phyloP scores from a whole-genome alignment of 2,888 invertebrate genomes.

The Ctenicera cuprea region DNA sequence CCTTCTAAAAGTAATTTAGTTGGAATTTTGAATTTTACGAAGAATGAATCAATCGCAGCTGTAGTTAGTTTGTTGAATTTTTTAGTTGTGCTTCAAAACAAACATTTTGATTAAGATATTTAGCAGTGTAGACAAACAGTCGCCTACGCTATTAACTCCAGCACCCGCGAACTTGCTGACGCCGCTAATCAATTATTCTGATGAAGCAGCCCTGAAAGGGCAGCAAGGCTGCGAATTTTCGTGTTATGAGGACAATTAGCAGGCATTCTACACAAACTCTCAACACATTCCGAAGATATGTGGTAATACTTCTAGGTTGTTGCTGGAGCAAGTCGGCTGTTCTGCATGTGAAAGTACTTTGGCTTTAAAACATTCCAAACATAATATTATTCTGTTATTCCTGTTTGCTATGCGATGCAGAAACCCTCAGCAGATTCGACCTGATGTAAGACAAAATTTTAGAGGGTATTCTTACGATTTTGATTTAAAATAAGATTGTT shows the following conservation, averaged over 20 bases:
- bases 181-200: conserved; percentile 48
- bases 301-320: conserved; percentile 30
- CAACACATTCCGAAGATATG: conserved; percentile 27
- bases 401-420: background rate
- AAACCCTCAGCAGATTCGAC: background rate
- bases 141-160: conserved; percentile 38
- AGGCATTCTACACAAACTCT: conserved; percentile 16
- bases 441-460: no score
- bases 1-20: no score
- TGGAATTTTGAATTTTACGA: no score
- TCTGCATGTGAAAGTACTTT: conserved; percentile 1
- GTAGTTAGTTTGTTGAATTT: conserved; percentile 3
- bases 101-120: conserved; percentile 41
- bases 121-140: conserved; percentile 42
- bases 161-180: conserved; percentile 42
- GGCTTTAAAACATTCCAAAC: conserved; percentile 1
- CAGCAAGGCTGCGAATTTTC: conserved; percentile 30
- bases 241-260: conserved; percentile 31
- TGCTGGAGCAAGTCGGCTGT: background rate
- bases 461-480: no score
- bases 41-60: background rate
- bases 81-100: background rate
- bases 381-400: conserved; percentile 2
- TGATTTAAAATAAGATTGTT: no score
- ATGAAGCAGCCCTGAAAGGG: conserved; percentile 39